Conservation (phyloP, 2,888 invertebrate genomes). For the Thymelicus sylvestris region DNA sequence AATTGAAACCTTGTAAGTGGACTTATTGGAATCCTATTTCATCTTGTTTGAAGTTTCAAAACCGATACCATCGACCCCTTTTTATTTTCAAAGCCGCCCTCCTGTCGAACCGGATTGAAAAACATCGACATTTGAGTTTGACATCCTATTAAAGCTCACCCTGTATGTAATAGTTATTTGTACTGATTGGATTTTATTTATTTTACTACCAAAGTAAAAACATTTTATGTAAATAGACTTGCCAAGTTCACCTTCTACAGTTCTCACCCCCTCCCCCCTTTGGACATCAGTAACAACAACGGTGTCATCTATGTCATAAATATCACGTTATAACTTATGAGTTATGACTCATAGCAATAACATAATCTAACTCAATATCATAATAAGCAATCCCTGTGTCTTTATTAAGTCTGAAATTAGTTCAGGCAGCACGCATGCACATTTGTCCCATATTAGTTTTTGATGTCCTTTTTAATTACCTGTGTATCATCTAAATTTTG, state of each 20-base stretch:
- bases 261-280: no score
- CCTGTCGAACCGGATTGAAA: constrained; percentile 77
- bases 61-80: constrained; percentile 50
- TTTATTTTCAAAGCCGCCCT: constrained; percentile 52
- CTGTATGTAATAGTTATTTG: constrained; percentile 54
- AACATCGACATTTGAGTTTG: constrained; percentile 71
- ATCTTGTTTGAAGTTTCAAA: constrained; percentile 65
- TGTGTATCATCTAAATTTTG: no score
- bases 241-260: background rate
- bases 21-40: constrained; percentile 48
- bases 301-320: no score
- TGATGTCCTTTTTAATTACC: no score
- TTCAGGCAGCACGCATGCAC: no score
- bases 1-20: constrained; percentile 21
- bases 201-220: constrained; percentile 20
- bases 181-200: constrained; percentile 57
- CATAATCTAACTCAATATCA: no score
- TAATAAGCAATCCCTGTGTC: no score
- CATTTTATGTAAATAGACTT: background rate
- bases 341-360: no score
- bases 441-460: no score
- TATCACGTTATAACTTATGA: no score
- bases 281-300: no score
- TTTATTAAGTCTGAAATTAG: no score
- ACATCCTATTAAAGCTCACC: constrained; percentile 60